These are phyloP conservation scores for Periparus ater DNA, from an alignment of 2,797 vertebrate genomes.

Conservation along the genomic window DNA sequence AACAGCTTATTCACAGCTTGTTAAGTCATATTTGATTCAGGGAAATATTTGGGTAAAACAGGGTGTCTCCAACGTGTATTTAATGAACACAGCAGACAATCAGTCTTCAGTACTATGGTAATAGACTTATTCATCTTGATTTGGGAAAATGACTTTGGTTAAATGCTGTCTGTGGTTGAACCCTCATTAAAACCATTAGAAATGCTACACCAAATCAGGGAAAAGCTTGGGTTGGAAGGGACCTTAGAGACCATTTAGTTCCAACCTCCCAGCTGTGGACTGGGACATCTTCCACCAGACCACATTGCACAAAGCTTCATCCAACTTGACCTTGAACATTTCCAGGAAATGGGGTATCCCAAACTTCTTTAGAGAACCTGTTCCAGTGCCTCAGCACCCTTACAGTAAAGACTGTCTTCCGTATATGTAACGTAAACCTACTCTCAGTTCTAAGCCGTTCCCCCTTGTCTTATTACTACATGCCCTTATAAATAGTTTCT, in stretches of 20 bases:
- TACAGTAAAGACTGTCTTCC: not conserved
- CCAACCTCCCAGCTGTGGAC: accelerated
- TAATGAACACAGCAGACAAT: not conserved
- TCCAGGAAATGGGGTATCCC: not conserved
- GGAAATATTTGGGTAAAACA: constrained; percentile 32
- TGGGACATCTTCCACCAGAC: not conserved
- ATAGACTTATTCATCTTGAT: not conserved
- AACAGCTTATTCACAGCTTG: constrained; percentile 45
- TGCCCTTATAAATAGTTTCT: not conserved
- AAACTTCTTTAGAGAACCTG: not conserved
- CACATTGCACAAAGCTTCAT: not conserved
- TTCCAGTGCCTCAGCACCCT: not conserved
- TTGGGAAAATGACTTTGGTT: not conserved
- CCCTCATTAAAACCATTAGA: not conserved
- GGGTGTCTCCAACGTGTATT: not conserved
- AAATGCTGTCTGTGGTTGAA: not conserved
- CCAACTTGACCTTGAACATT: not conserved
- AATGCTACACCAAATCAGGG: not conserved
- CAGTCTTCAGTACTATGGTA: not conserved
- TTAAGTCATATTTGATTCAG: constrained; percentile 1
- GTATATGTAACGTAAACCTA: not conserved
- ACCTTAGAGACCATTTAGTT: not conserved
- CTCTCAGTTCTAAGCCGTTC: not conserved
- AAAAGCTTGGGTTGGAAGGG: not conserved
- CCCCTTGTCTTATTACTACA: not conserved